Evolutionary conservation across 2,797 vertebrate genomes (phyloP).

Genomic region (Brotula barbata): DNA sequence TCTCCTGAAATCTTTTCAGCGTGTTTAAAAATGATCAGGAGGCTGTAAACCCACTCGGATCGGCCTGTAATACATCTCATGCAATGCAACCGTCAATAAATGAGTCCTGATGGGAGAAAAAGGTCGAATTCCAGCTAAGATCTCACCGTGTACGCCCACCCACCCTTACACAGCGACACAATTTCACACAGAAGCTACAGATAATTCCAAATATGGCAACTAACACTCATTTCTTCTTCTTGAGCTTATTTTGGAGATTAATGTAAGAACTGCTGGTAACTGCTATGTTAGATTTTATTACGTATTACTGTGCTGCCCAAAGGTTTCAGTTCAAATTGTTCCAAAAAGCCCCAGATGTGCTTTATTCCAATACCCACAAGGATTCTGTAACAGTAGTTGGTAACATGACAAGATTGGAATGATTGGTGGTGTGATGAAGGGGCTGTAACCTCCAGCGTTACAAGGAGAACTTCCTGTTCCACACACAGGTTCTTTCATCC

Average conservation of each 20-base stretch:
- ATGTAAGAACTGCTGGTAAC: slow-evolving; percentile 13
- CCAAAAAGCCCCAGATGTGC: slow-evolving; percentile 25
- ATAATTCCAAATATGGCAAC: slow-evolving; percentile 20
- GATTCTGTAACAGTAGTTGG: slow-evolving; percentile 17
- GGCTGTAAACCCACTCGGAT: no score
- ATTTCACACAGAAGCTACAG: slow-evolving; percentile 12
- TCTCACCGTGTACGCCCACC: no score
- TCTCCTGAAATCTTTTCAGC: no score
- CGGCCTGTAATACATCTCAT: no score
- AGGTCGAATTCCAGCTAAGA: no score
- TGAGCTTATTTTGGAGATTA: slow-evolving; percentile 17
- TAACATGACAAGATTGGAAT: slow-evolving; percentile 7
- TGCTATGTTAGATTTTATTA: not conserved
- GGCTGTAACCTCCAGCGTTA: slow-evolving; percentile 15
- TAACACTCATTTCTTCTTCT: not conserved
- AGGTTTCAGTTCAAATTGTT: not conserved
- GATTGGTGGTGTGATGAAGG: slow-evolving; percentile 16
- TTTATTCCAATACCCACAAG: slow-evolving; percentile 20
- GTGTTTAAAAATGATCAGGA: no score
- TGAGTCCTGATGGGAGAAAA: no score
- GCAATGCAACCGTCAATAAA: no score
- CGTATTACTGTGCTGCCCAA: not conserved
- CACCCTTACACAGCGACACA: not conserved
- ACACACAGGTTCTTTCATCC: slow-evolving; percentile 14
- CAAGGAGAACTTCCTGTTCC: slow-evolving; percentile 2